These are phyloP conservation scores for Latheticus oryzae DNA, from an alignment of 2,888 invertebrate genomes.

Conservation along the genomic window DNA sequence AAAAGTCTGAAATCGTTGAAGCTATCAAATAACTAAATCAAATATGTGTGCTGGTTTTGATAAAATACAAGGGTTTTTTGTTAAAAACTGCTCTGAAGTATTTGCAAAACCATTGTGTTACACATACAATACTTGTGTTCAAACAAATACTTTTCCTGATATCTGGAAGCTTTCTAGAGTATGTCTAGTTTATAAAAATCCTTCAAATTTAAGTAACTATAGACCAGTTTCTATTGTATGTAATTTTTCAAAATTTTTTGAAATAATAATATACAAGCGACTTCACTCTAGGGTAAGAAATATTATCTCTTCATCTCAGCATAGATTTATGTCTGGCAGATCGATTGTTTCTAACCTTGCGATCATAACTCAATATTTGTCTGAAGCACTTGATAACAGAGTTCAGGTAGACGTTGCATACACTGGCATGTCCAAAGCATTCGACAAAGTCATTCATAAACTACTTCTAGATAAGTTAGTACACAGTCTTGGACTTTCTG, in stretches of 20 bases:
- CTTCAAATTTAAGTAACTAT: not conserved
- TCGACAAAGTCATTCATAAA: constrained; percentile 1
- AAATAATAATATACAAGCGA: not conserved
- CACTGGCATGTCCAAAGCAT: not conserved
- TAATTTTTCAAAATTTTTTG: not conserved
- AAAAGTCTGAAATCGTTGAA: too few relatives aligned
- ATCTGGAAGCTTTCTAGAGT: not conserved
- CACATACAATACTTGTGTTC: not conserved
- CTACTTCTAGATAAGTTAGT: not conserved
- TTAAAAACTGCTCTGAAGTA: not conserved
- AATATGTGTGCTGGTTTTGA: too few relatives aligned
- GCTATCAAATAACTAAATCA: too few relatives aligned
- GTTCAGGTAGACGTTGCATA: not conserved
- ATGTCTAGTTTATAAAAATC: not conserved
- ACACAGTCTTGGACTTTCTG: not conserved
- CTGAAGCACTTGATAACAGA: not conserved
- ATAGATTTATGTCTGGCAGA: not conserved
- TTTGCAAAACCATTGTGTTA: not conserved
- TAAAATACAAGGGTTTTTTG: not conserved
- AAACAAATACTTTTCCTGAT: not conserved
- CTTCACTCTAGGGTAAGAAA: not conserved
- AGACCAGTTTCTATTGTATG: not conserved
- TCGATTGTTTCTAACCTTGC: not conserved
- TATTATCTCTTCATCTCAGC: not conserved
- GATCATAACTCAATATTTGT: constrained; percentile 1